Conservation (phyloP, 2,797 vertebrate genomes). For the Falco novaeseelandiae region DNA sequence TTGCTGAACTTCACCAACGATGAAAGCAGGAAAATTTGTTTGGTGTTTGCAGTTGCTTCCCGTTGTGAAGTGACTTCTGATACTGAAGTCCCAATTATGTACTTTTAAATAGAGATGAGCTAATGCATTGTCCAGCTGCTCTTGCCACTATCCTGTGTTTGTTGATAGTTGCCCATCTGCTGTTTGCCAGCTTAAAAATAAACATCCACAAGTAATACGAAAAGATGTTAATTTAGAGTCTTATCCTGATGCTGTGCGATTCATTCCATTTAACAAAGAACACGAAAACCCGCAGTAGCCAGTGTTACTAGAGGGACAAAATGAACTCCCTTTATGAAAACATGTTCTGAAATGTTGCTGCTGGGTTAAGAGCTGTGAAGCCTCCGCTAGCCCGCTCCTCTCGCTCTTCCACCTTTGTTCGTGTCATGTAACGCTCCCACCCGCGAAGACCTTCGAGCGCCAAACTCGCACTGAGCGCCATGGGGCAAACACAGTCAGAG, state of each 20-base stretch:
- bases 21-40: not conserved
- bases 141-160: not conserved
- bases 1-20: not conserved
- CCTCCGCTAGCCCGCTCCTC: rapidly evolving
- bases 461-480: not conserved
- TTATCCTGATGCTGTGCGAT: not conserved
- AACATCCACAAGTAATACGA: not conserved
- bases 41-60: not conserved
- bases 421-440: not conserved
- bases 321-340: not conserved
- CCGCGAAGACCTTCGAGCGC: not conserved
- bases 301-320: not conserved
- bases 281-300: rapidly evolving
- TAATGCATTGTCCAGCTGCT: not conserved
- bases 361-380: not conserved
- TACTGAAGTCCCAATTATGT: not conserved
- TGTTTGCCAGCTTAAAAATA: conserved; percentile 4
- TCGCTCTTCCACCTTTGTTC: not conserved
- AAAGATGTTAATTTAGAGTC: not conserved
- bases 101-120: conserved; percentile 4
- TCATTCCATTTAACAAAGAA: not conserved
- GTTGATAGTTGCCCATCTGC: not conserved
- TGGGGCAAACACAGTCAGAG: rapidly evolving
- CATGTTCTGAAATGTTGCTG: not conserved
- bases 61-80: not conserved